Percentiles rank a stretch among this genome's conserved stretches.
These are phyloP conservation scores for Ophiothrix spiculata DNA, from an alignment of 35 echinoderm and acorn worm genomes.

Conservation along the genomic window DNA sequence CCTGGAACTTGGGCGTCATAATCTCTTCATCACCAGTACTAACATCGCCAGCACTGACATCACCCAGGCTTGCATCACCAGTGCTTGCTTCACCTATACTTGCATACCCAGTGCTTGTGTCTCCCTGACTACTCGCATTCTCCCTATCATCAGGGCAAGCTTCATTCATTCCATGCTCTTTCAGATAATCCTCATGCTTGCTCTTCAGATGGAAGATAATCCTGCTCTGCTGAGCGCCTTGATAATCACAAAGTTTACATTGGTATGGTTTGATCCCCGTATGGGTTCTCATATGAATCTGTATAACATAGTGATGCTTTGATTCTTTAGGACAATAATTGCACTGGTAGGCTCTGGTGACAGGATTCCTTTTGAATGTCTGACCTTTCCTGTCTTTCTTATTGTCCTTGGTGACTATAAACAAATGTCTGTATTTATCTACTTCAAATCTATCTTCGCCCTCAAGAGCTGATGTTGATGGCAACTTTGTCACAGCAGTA, in stretches of 20 bases:
- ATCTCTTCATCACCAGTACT: no score
- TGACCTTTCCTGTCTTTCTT: not conserved
- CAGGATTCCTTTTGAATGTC: not conserved
- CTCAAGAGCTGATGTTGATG: not conserved
- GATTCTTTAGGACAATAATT: constrained; percentile 4
- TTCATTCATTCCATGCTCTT: not conserved
- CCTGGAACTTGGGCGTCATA: no score
- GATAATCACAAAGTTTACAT: not conserved
- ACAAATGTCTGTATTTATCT: not conserved
- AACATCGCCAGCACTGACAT: no score
- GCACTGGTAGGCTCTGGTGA: not conserved
- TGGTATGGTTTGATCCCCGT: not conserved
- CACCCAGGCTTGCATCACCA: no score
- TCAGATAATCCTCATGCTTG: not conserved
- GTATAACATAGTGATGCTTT: not conserved
- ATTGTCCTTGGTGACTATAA: not conserved
- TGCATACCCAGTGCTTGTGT: no score
- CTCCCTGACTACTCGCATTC: no score
- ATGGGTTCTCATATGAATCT: not conserved
- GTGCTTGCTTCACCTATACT: no score
- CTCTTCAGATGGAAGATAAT: not conserved
- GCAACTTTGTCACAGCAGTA: not conserved
- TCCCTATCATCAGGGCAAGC: no score
- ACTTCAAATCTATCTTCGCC: not conserved
- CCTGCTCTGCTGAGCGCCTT: not conserved